Evolutionary conservation across 2,888 invertebrate genomes (phyloP).

Genomic region (Electrophaes corylata): DNA sequence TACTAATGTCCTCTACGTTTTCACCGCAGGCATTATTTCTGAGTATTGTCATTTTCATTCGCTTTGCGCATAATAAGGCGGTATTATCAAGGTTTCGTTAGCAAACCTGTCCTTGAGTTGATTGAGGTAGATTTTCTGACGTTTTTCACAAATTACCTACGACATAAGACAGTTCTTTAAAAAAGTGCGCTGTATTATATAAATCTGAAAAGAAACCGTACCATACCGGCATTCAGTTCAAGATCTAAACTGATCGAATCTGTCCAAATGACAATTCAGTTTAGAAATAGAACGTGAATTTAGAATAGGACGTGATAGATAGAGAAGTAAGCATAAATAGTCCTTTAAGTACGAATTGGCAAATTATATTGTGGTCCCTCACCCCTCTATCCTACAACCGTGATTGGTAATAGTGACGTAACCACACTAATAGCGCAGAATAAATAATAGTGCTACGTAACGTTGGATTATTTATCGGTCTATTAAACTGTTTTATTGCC

Average conservation of each 20-base stretch:
- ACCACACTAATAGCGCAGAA: background rate
- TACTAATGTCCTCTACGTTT: background rate
- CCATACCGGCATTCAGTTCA: too few species aligned
- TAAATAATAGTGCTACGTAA: background rate
- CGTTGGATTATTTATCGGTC: background rate
- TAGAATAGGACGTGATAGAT: too few species aligned
- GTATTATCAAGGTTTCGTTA: background rate
- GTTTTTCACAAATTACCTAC: background rate
- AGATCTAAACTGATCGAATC: too few species aligned
- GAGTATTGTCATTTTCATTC: background rate
- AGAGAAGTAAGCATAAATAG: too few species aligned
- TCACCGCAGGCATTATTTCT: background rate
- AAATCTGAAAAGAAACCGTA: too few species aligned
- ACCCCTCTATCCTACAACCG: background rate
- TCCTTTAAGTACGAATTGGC: background rate
- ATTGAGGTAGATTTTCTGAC: background rate
- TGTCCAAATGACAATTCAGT: too few species aligned
- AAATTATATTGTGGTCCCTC: background rate
- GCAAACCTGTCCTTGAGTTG: background rate
- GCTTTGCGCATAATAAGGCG: background rate
- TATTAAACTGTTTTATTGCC: conserved; percentile 4
- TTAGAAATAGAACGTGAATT: too few species aligned
- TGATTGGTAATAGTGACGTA: conserved; percentile 1
- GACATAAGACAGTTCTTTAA: background rate
- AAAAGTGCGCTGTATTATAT: too few species aligned